Base-by-base conservation (phyloP, 2,113 vertebrate species). In the Rhea pennata region DNA sequence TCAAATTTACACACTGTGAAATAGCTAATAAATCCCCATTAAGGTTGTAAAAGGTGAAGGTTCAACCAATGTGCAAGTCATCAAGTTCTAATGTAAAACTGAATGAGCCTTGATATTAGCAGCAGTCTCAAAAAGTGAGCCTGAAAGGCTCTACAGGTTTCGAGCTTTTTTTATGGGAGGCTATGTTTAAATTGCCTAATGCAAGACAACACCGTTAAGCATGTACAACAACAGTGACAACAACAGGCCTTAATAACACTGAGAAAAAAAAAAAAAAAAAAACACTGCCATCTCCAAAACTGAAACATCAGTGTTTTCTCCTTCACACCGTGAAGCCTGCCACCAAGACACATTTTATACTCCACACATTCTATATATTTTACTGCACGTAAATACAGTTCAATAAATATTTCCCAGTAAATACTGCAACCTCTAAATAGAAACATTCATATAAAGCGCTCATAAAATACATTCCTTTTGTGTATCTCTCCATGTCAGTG, bases 1-100 rank as follows among this genome's bases (percentile, higher is more conserved):
- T 98, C 97, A 98, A 98, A 98, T 98, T 98, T 98, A 98, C 95
- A 97, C 97, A 98, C 97, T 98, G 97, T 97, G 97, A 98, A 98
- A 98, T 98, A 97, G 97, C 97, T 98, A 98, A 98, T 98, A 98
- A 98, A 98, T 98, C 96, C 97, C 97, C 98, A 98, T 98, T 98
- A 98, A 98, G 97, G 97, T 98, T 98, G 96, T 98, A 97, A 98
- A 98, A 98, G 98, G 98, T 98, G 96, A 98, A 97, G 95, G 96
- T 98, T 98, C 98, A 98, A 97, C 96, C 94, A 96, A 85, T 97
- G 95, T 97, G 96, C 95, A 98, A 98, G 97, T 97, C 97, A 96
- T 98, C 98, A 98, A 98, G 96, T 98, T 98, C 96, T 98, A 97
- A 96, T 97, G 97, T 98, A 98, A 98, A 98, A 97, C 95, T 96